These are phyloP conservation scores for Palythoa grandis DNA, from an alignment of 92 coral and sea anemone genomes.

Conservation along the genomic window DNA sequence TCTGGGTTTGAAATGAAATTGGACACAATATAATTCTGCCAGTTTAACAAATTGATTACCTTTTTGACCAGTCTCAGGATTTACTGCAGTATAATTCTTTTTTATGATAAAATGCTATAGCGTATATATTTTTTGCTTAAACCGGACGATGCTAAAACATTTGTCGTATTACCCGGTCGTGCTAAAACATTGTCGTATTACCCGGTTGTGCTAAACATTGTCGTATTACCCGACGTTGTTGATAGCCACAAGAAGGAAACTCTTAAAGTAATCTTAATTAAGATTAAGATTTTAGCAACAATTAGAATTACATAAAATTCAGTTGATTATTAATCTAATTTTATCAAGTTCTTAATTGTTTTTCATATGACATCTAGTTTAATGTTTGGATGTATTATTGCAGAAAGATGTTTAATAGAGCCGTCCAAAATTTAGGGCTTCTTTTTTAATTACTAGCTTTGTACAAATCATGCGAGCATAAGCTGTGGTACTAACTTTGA, in stretches of 20 bases:
- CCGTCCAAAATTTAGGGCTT: neutral
- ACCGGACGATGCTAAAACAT: neutral
- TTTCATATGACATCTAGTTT: conserved; percentile 1
- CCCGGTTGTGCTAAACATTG: neutral
- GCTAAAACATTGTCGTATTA: neutral
- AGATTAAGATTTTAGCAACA: neutral
- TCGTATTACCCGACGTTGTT: neutral
- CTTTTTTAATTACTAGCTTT: neutral
- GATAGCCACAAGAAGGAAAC: neutral
- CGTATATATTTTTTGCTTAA: neutral
- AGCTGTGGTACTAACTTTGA: neutral
- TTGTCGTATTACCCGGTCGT: neutral
- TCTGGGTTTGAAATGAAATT: neutral
- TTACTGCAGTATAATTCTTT: neutral
- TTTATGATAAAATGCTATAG: neutral
- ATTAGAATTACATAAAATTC: neutral
- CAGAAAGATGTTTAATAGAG: neutral
- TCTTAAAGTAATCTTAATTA: neutral
- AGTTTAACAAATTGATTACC: neutral
- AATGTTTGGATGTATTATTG: neutral
- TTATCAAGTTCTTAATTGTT: conserved; percentile 19
- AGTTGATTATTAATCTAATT: neutral
- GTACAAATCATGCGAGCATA: neutral
- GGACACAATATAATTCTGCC: neutral
- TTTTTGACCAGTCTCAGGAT: neutral